phyloP scores from a whole-genome alignment of 2,888 invertebrate genomes.

The Clunio marinus region DNA sequence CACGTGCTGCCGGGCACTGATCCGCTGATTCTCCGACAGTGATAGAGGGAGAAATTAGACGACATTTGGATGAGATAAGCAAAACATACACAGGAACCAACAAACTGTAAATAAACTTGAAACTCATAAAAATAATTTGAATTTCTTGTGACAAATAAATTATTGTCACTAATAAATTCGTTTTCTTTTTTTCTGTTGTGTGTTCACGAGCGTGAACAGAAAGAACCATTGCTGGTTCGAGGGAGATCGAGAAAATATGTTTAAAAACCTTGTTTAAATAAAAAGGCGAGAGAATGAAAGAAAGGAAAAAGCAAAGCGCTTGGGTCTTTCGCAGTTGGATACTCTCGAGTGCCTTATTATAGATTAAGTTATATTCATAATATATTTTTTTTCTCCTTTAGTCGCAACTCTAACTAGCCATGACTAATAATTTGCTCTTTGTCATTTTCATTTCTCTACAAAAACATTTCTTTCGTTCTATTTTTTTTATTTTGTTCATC shows the following conservation, averaged over 20 bases:
- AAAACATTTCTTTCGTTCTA: neutral
- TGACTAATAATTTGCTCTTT: slow-evolving; percentile 34
- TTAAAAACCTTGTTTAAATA: too few relatives aligned
- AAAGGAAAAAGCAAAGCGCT: neutral
- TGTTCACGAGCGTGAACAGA: slow-evolving; percentile 29
- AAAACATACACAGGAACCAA: neutral
- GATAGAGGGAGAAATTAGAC: slow-evolving; percentile 20
- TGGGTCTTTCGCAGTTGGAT: slow-evolving; percentile 26
- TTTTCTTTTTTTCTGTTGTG: too few relatives aligned
- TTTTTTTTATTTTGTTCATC: neutral
- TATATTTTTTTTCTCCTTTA: neutral
- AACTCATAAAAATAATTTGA: slow-evolving; percentile 24
- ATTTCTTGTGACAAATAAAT: slow-evolving; percentile 37
- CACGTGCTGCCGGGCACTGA: slow-evolving; percentile 22
- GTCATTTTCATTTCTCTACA: slow-evolving; percentile 3
- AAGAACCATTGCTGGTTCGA: too few relatives aligned
- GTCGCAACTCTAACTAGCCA: slow-evolving; percentile 3
- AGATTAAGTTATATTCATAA: slow-evolving; percentile 26
- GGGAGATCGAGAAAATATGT: neutral
- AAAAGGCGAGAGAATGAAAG: neutral
- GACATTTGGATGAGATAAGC: slow-evolving; percentile 19
- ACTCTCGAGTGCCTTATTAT: slow-evolving; percentile 35
- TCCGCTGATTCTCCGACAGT: neutral
- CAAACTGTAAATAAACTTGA: neutral
- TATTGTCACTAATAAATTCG: slow-evolving; percentile 33